Evolutionary conservation across 1,140 invertebrate species (phyloP), one percentile per base, ranked within the genome.

Genomic region (Platyscapa corneri): DNA sequence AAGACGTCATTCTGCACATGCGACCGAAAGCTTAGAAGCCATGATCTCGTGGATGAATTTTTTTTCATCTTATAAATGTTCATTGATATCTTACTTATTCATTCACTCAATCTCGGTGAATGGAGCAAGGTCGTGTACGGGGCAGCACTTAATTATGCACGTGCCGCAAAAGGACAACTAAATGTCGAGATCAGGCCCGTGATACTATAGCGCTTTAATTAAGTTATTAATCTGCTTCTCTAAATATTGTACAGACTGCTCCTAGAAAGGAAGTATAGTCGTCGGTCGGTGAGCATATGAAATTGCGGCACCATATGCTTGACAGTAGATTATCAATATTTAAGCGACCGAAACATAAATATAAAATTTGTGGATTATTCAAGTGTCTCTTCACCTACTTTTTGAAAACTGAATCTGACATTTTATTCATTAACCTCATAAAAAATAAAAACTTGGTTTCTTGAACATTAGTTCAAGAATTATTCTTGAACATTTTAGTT

Each of bases 101-200:
- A 92, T 91, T 87, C 84, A 84, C 88, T 90, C 90, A 91, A 93
- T 93, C 91, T 92, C 91, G 89, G 91, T 92, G 89, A 93, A 91
- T 90, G 88, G 91, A 92, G 90, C 91, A 92, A 92, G 92, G 91
- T 91, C 91, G 90, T 88, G 89, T 83, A 88, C 87, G 87, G 88
- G 83, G 60, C 14, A n/a, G 27, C 20, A 32, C 8, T 93, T 89
- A 92, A 93, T 92, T 92, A 92, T 91, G 89, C 87, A 92, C 78
- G 87, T 84, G 80, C 81, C 32, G 46, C 3, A 53, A 56, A 67
- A 60, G 37, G 49, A 10, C 56, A 60, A 10, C 56, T 10, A 27
- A 60, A 27, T 5, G 3, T 1, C 23, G 10, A 60, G 16, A 2
- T 18, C 18, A 14, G 49, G 8, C 3, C 12, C 30, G 14, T 70